Base-by-base conservation (phyloP, 2,888 invertebrate genomes). In the Chrysolina americana region DNA sequence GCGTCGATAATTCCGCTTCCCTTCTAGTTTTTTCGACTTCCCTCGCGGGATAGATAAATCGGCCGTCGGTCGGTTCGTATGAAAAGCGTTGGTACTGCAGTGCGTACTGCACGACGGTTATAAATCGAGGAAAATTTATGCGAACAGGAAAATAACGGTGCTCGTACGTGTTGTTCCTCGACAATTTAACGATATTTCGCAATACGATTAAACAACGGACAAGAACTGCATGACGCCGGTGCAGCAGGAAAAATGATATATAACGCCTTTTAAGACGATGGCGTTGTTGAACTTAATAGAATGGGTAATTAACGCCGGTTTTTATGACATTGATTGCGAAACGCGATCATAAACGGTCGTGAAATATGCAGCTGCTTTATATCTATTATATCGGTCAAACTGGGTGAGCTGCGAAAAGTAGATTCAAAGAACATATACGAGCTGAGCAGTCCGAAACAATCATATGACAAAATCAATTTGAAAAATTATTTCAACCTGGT, bases 71-170 rank as follows among this genome's bases (percentile, higher is more conserved):
- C 21, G 19, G 8, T 21, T 53, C n/a, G 23, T 13, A 28, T n/a
- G 36, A 59, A 59, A 59, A 59, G 28, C 28, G n/a, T 28, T 9
- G n/a, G n/a, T 59, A 59, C 59, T 8, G 59, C 59, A n/a, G 15
- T 17, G 15, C 28, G 59, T 59, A 59, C 59, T 17, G 59, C 36
- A 59, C 6, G 28, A 19, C 15, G 59, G 59, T 59, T 28, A 59
- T 59, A 28, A 59, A 59, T 36, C 28, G 59, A 59, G 36, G 59
- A 28, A 28, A 59, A 59, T 59, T 36, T 59, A 59, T 59, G 59
- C 59, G 28, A 36, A 59, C 59, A 59, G 59, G 59, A 59, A 59
- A 59, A 28, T 59, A 59, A 59, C 59, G 59, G 59, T 59, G 15
- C 11, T n/a, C 50, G 50, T 15, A 36, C 59, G 59, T 59, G 23